phyloP scores from a whole-genome alignment of 2,888 invertebrate species.

The Standfussiana lucernea region DNA sequence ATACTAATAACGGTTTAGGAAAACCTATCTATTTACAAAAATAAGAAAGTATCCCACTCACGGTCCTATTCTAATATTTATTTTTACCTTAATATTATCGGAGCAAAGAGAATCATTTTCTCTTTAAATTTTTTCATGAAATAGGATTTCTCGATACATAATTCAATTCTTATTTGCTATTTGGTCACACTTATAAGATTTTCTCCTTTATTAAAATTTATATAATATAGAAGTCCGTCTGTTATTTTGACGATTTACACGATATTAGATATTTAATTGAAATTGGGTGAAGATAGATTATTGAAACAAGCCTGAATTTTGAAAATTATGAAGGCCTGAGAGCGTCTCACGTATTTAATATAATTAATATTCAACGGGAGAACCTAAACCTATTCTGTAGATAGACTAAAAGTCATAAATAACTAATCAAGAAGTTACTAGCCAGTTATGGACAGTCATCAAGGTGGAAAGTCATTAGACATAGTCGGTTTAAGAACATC shows the following conservation, averaged over 20 bases:
- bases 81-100: background rate
- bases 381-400: background rate
- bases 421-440: background rate
- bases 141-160: background rate
- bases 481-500: no score
- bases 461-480: background rate
- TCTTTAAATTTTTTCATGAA: background rate
- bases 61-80: background rate
- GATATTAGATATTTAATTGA: background rate
- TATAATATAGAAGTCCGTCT: background rate
- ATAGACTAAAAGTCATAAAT: background rate
- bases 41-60: background rate
- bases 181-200: background rate
- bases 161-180: constrained; percentile 5
- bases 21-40: background rate
- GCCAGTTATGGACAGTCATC: background rate
- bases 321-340: background rate
- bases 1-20: background rate
- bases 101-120: background rate
- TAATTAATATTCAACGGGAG: background rate
- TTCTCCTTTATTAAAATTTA: constrained; percentile 7
- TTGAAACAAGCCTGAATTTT: background rate
- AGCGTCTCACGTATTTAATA: background rate
- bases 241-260: background rate
- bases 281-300: background rate